These are phyloP conservation scores for Atlantisia rogersi DNA, from an alignment of 2,113 vertebrate genomes.

Conservation along the genomic window DNA sequence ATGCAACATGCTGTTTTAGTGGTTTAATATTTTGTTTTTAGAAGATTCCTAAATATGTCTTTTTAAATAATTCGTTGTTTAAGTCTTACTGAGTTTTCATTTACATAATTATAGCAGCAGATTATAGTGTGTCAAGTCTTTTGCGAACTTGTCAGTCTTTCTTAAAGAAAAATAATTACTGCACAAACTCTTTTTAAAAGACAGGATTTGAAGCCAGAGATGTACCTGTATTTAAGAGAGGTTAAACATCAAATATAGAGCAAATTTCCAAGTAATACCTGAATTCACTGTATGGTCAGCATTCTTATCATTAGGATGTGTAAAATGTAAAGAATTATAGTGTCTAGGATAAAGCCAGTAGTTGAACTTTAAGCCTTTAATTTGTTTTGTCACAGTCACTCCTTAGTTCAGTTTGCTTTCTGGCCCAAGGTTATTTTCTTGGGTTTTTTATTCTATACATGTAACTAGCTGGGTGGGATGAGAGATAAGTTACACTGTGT, in stretches of 20 bases:
- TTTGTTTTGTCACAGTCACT: background rate
- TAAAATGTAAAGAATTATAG: background rate
- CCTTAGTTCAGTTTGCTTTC: background rate
- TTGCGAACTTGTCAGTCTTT: background rate
- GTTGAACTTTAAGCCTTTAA: background rate
- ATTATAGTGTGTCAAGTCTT: background rate
- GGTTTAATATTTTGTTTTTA: background rate
- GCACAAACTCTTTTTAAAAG: background rate
- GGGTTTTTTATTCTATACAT: background rate
- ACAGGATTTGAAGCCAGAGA: background rate
- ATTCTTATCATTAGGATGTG: background rate
- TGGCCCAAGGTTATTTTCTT: background rate
- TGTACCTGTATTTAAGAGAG: background rate
- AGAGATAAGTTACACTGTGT: background rate
- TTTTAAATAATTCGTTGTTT: background rate
- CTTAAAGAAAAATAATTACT: background rate
- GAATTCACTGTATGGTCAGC: background rate
- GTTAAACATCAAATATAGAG: background rate
- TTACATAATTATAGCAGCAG: conserved; percentile 1
- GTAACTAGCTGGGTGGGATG: background rate
- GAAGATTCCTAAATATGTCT: background rate
- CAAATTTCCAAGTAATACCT: background rate
- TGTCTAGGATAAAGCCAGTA: background rate
- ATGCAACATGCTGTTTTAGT: background rate
- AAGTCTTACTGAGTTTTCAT: background rate